Evolutionary conservation across 2,888 invertebrate genomes (phyloP).

Genomic region (Leptothorax acervorum): DNA sequence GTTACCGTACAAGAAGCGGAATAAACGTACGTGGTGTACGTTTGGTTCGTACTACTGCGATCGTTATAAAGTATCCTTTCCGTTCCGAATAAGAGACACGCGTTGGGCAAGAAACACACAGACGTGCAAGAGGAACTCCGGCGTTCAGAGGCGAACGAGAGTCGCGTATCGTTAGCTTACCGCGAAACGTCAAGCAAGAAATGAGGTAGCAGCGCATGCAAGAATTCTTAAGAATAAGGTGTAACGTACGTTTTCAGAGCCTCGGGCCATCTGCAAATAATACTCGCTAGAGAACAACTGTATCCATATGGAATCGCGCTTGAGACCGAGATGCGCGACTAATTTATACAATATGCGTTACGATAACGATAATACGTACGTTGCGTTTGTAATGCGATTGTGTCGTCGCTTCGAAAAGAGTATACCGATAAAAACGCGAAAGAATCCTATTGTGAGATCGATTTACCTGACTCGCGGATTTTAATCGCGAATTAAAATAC

Average conservation of each 20-base stretch:
- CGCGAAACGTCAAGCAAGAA: slow-evolving; percentile 39
- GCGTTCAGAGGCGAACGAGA: slow-evolving; percentile 23
- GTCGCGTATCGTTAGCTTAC: slow-evolving; percentile 29
- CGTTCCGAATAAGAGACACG: slow-evolving; percentile 20
- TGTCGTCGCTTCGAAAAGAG: slow-evolving; percentile 39
- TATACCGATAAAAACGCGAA: background rate
- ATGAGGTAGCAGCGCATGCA: slow-evolving; percentile 66
- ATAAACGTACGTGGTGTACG: background rate
- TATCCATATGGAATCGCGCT: slow-evolving; percentile 67
- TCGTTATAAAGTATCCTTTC: slow-evolving; percentile 25
- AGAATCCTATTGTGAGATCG: background rate
- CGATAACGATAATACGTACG: slow-evolving; percentile 28
- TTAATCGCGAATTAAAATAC: background rate
- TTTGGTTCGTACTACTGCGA: slow-evolving; percentile 20
- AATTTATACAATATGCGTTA: slow-evolving; percentile 25
- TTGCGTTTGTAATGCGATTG: slow-evolving; percentile 13
- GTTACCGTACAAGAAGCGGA: slow-evolving; percentile 24
- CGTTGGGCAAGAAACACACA: slow-evolving; percentile 26
- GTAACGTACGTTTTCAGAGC: slow-evolving; percentile 85
- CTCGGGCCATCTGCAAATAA: slow-evolving; percentile 85
- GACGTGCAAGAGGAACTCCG: slow-evolving; percentile 14
- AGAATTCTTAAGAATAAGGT: slow-evolving; percentile 59
- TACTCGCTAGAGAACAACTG: slow-evolving; percentile 76
- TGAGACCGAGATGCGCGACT: slow-evolving; percentile 63
- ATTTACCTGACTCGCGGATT: background rate